Base-by-base conservation (phyloP, 2,888 invertebrate genomes). In the Microplitis manilae region DNA sequence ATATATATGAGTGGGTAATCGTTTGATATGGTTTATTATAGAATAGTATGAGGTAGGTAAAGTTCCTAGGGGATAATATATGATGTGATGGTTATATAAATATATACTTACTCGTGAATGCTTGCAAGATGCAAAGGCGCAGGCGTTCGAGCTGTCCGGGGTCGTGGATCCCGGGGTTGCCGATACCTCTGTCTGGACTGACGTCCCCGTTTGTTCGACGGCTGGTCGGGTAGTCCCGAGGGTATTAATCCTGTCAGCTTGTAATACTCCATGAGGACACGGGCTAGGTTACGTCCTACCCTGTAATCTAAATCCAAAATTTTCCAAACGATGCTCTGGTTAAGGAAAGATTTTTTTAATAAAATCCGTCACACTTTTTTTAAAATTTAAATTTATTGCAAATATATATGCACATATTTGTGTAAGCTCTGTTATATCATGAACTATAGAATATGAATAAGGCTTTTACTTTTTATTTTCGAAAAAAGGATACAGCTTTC, bases 401-500 rank as follows among this genome's bases (percentile, higher is more conserved):
- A 30, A 30, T 30, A 30, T 30, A 30, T 30, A 30, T 30, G 30
- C 30, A 30, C 30, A 30, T 2, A 30, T 4, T 30, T 30, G 2
- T 30, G 30, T 30, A 30, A 30, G 30, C 30, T 30, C 30, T 30
- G 30, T 30, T 30, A 30, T 30, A 30, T 30, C 30, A 30, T 30
- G 30, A 30, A 4, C 30, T 30, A 30, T 30, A 30, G 30, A 30
- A 30, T 30, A 30, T 30, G 30, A 30, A 30, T 30, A 30, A 30
- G 30, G 30, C 30, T 30, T 30, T 30, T 60, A 50, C 50, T 61
- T 50, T 73, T 71, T 17, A 2, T 20, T 13, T n/a, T 6, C 91
- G 91, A 85, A 0, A 73, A 90, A 93, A 95, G 95, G 96, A 96
- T 96, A 98, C 98, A 98, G 83, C 95, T 95, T 85, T 98, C 97